A percentile compares a stretch with the other conserved stretches of the same genome.
These are phyloP conservation scores for Esperia sulphurella DNA, from an alignment of 2,888 invertebrate genomes.

Conservation along the genomic window DNA sequence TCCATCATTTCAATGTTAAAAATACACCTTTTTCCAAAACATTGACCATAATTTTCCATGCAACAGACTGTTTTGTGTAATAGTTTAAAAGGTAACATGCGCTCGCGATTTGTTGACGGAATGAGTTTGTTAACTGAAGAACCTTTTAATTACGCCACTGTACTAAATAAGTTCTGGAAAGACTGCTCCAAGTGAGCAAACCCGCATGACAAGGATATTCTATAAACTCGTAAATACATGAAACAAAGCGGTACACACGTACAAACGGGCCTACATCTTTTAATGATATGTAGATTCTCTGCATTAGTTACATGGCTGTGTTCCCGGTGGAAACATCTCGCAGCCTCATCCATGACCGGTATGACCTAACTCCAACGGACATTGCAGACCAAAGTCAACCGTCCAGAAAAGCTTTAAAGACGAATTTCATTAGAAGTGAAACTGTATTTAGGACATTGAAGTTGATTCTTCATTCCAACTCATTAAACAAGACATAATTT, in stretches of 20 bases:
- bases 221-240: conserved; percentile 40
- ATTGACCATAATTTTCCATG: background rate
- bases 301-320: conserved; percentile 78
- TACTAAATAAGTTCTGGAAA: background rate
- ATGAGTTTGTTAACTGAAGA: no score
- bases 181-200: background rate
- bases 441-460: conserved; percentile 26
- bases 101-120: background rate
- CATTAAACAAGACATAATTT: conserved; percentile 79
- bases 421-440: conserved; percentile 8
- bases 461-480: conserved; percentile 45
- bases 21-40: no score
- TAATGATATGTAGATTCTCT: conserved; percentile 79
- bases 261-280: conserved; percentile 73
- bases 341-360: conserved; percentile 33
- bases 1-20: no score
- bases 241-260: conserved; percentile 77
- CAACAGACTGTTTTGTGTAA: no score
- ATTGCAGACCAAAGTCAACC: conserved; percentile 27
- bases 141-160: no score
- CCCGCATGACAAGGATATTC: background rate
- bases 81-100: background rate
- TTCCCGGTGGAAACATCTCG: conserved; percentile 76
- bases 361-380: conserved; percentile 17
- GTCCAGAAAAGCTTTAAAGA: conserved; percentile 10